Conservation (phyloP, 2,797 vertebrate genomes). For the Falco naumanni region DNA sequence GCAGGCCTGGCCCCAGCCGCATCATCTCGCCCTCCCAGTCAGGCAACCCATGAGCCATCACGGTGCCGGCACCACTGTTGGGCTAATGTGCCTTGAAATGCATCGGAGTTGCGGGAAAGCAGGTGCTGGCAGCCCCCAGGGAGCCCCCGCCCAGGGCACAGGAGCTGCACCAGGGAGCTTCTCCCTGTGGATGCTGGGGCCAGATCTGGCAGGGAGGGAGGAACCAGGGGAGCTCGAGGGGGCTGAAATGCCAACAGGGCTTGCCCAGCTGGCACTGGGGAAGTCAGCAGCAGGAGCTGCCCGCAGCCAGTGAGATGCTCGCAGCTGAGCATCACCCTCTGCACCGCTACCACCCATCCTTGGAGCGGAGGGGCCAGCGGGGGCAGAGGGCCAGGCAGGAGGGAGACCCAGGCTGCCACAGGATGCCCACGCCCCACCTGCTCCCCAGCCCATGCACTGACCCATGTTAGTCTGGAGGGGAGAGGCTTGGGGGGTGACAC, state of each 20-base stretch:
- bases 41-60: accelerated
- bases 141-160: background rate
- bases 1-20: background rate
- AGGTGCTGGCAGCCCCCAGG: background rate
- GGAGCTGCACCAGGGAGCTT: background rate
- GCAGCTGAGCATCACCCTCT: background rate
- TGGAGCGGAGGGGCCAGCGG: accelerated
- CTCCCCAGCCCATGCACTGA: background rate
- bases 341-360: background rate
- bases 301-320: accelerated
- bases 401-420: background rate
- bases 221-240: accelerated
- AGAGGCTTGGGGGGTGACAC: background rate
- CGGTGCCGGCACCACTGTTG: background rate
- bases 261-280: background rate
- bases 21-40: background rate
- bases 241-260: accelerated
- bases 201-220: background rate
- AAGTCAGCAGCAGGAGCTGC: background rate
- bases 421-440: accelerated
- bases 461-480: background rate
- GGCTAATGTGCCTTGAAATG: accelerated
- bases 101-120: background rate
- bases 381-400: background rate
- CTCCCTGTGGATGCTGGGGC: background rate